phyloP scores from a whole-genome alignment of 2,113 vertebrate species.

The Columbina picui region DNA sequence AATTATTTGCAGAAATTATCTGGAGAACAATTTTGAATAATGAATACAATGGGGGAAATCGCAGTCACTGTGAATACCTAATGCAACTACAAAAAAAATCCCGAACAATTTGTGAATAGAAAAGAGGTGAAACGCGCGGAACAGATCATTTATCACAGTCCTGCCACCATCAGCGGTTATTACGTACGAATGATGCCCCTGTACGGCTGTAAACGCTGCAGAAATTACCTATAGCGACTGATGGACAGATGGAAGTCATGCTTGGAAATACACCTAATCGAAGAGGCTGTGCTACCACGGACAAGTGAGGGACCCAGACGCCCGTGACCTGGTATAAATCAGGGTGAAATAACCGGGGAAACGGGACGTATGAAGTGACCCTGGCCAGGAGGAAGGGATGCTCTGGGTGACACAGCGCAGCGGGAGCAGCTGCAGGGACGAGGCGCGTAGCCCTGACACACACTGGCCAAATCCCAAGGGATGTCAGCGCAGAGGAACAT shows the following conservation, averaged over 20 bases:
- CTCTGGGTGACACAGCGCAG: background rate
- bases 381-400: background rate
- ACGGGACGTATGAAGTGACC: background rate
- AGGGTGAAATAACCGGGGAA: background rate
- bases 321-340: background rate
- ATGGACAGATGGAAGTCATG: conserved; percentile 53
- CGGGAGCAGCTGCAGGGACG: conserved; percentile 22
- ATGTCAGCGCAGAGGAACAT: background rate
- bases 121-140: background rate
- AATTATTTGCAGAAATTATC: conserved; percentile 60
- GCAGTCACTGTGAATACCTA: conserved; percentile 25
- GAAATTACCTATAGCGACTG: background rate
- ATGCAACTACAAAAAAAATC: conserved; percentile 3
- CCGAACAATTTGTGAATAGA: background rate
- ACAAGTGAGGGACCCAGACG: background rate
- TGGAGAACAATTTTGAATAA: conserved; percentile 62
- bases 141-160: background rate
- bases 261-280: conserved; percentile 44
- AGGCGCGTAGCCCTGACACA: background rate
- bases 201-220: background rate
- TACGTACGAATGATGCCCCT: background rate
- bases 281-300: background rate
- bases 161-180: background rate
- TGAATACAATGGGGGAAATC: conserved; percentile 10
- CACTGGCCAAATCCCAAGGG: background rate